Evolutionary conservation across 2,797 vertebrate genomes (phyloP).

Genomic region (Chiloscyllium punctatum): DNA sequence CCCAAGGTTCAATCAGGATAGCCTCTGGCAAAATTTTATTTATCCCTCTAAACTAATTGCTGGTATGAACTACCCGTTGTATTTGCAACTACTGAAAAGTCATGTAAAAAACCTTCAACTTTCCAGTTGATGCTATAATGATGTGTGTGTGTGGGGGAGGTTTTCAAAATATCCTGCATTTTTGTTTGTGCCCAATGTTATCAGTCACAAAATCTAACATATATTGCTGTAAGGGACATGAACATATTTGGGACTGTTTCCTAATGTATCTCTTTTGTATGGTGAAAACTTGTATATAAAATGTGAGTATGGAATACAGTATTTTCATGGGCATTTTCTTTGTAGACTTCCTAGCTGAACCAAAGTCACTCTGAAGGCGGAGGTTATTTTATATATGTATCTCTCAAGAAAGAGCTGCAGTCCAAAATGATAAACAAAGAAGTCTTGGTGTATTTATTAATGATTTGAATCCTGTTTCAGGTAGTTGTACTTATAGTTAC

Average conservation of each 20-base stretch:
- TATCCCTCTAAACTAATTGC: not conserved
- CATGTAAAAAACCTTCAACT: not conserved
- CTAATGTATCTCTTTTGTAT: not conserved
- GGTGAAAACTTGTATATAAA: not conserved
- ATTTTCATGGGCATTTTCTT: not conserved
- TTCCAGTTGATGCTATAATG: not conserved
- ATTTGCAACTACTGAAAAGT: not conserved
- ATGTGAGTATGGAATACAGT: not conserved
- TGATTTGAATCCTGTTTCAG: not conserved
- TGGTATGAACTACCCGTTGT: too few species aligned
- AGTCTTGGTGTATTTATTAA: not conserved
- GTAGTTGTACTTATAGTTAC: not conserved
- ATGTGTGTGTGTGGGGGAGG: not conserved
- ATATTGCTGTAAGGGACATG: not conserved
- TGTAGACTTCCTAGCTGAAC: not conserved
- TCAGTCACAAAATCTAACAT: not conserved
- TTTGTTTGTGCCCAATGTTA: not conserved
- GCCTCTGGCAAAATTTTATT: conserved; percentile 4
- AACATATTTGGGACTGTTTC: conserved; percentile 5
- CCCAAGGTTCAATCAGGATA: too few species aligned
- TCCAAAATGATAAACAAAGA: not conserved
- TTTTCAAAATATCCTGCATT: not conserved
- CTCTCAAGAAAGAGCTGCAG: not conserved
- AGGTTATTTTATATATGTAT: not conserved
- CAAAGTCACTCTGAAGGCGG: not conserved